These are phyloP conservation scores for Microtus richardsoni DNA, from an alignment of 2,113 vertebrate genomes.

Conservation along the genomic window DNA sequence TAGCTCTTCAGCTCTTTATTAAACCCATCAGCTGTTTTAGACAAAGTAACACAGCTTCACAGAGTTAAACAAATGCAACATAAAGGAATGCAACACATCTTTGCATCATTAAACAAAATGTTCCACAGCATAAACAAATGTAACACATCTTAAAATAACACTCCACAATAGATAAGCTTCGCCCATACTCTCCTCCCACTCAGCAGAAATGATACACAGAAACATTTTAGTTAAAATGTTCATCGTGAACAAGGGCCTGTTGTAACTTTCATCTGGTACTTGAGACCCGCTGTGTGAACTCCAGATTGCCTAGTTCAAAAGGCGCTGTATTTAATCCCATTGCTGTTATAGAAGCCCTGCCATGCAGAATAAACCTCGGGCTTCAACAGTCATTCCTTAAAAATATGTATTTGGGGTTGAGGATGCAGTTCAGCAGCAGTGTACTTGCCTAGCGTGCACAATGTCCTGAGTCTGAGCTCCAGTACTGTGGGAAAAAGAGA, in stretches of 20 bases:
- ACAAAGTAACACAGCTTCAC: too few species aligned
- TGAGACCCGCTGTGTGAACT: constrained; percentile 12
- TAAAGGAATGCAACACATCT: too few species aligned
- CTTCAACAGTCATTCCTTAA: constrained; percentile 44
- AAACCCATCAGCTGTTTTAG: too few species aligned
- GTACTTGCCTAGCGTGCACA: background rate
- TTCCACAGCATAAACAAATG: too few species aligned
- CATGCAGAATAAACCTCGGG: constrained; percentile 17
- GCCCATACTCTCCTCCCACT: background rate
- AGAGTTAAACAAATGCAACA: too few species aligned
- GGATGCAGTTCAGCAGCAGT: background rate
- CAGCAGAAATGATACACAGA: background rate
- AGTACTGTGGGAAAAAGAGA: background rate
- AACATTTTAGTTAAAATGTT: constrained; percentile 54
- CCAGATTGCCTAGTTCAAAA: constrained; percentile 56
- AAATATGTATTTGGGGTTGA: background rate
- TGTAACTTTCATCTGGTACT: background rate
- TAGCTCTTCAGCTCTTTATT: too few species aligned
- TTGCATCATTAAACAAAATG: too few species aligned
- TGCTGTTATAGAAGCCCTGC: constrained; percentile 17
- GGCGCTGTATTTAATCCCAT: constrained; percentile 22
- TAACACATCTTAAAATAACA: too few species aligned
- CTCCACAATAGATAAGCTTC: background rate
- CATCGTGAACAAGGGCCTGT: background rate
- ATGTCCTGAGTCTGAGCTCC: background rate